Conservation (phyloP, 2,113 vertebrate species). For the Pelodiscus sinensis region DNA sequence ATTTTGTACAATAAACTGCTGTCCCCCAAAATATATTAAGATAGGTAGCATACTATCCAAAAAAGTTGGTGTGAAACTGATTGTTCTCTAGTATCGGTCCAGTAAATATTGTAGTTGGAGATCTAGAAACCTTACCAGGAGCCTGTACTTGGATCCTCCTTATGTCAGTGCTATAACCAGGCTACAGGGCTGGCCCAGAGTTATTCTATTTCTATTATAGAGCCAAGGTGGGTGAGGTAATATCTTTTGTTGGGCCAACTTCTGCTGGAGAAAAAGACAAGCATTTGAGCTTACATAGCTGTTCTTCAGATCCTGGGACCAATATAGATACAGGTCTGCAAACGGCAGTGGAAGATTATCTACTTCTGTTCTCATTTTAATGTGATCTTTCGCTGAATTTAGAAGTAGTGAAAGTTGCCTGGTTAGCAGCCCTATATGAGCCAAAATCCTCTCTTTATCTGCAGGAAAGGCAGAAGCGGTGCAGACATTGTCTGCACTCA, state of each 20-base stretch:
- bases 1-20: rapidly evolving
- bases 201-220: neutral
- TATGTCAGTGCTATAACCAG: rapidly evolving
- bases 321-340: neutral
- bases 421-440: neutral
- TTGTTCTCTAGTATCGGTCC: neutral
- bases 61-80: neutral
- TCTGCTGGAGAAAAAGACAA: neutral
- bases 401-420: neutral
- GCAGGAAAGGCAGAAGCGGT: neutral
- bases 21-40: neutral
- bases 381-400: neutral
- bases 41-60: neutral
- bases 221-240: neutral
- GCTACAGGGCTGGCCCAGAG: rapidly evolving
- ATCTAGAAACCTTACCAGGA: rapidly evolving
- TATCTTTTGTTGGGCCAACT: neutral
- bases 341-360: neutral
- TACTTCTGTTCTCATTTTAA: neutral
- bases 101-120: rapidly evolving
- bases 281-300: neutral
- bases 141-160: neutral
- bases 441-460: neutral
- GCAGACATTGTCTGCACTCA: neutral
- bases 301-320: neutral